Conservation (phyloP, 2,797 vertebrate species). For the Sebastiscus tertius region DNA sequence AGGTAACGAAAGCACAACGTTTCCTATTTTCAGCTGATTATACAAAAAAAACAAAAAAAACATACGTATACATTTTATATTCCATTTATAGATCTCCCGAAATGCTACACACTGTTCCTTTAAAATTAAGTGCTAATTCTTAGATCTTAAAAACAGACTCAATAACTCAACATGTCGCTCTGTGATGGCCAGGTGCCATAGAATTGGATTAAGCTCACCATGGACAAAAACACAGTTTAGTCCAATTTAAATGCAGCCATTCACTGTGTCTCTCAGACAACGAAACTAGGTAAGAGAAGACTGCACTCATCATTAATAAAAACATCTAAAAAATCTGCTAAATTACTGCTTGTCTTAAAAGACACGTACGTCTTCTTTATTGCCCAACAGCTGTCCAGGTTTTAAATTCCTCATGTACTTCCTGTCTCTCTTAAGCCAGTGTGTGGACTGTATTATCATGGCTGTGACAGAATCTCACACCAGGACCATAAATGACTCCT, state of each 20-base stretch:
- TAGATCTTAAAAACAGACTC: neutral
- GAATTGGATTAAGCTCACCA: neutral
- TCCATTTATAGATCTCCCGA: too few species aligned
- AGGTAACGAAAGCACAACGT: too few species aligned
- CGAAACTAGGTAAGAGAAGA: neutral
- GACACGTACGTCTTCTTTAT: neutral
- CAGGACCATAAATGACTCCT: conserved; percentile 69
- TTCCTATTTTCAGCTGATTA: too few species aligned
- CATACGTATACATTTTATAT: too few species aligned
- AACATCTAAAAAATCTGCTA: neutral
- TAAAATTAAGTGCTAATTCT: neutral
- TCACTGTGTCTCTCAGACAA: neutral
- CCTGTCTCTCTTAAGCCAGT: conserved; percentile 63
- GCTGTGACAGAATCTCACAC: conserved; percentile 76
- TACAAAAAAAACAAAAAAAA: too few species aligned
- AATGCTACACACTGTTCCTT: too few species aligned
- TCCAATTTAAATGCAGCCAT: neutral
- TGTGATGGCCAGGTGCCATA: neutral
- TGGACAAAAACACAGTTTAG: neutral
- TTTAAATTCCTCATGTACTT: conserved; percentile 80
- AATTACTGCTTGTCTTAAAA: neutral
- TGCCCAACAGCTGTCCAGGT: neutral
- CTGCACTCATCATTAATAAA: neutral
- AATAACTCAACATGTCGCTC: neutral
- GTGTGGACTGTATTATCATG: conserved; percentile 69